A percentile compares a stretch with the other conserved stretches of the same genome.
Evolutionary conservation across 2,888 invertebrate genomes (phyloP).

Genomic region (Coecobrya sp.): DNA sequence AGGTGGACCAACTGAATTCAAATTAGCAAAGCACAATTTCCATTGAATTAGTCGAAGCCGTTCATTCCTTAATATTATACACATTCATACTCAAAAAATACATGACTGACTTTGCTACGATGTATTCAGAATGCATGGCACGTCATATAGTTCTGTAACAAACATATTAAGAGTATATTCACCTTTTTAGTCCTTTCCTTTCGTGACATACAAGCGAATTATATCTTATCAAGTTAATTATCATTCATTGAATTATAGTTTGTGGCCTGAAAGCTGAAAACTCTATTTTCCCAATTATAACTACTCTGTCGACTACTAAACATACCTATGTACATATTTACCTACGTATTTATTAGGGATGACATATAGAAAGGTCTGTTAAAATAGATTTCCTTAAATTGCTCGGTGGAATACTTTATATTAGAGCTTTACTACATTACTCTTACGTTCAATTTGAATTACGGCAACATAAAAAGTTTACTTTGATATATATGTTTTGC

Average conservation of each 20-base stretch:
- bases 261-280: conserved; percentile 46
- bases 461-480: too few species aligned
- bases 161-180: background rate
- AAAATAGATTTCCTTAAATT: too few species aligned
- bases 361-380: background rate
- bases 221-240: conserved; percentile 75
- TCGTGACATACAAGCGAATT: conserved; percentile 32
- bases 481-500: too few species aligned
- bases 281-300: conserved; percentile 59
- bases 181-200: background rate
- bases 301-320: background rate
- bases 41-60: background rate
- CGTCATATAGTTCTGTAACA: too few species aligned
- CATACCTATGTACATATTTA: background rate
- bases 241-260: conserved; percentile 67
- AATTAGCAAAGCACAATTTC: background rate
- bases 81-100: too few species aligned
- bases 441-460: too few species aligned
- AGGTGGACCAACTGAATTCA: background rate
- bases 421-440: too few species aligned
- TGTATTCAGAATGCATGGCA: too few species aligned
- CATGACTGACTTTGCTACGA: too few species aligned
- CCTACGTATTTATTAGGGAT: background rate
- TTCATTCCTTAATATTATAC: background rate
- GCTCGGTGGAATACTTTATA: too few species aligned